Conservation (phyloP, 1,140 invertebrate genomes). For the Eriosoma lanigerum region DNA sequence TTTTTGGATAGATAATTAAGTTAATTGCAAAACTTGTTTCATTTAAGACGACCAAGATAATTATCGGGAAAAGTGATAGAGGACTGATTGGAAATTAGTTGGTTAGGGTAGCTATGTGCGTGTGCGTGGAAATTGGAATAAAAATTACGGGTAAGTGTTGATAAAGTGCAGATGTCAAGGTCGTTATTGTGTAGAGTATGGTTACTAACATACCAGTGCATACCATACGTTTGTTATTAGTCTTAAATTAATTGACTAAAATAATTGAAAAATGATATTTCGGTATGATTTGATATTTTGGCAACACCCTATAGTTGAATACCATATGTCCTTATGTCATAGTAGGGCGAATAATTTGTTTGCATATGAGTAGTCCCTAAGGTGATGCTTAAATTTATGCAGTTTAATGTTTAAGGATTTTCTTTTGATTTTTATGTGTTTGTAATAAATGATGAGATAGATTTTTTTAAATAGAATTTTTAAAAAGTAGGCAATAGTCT, state of each 20-base stretch:
- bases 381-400: too few relatives aligned
- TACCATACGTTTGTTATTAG: background rate
- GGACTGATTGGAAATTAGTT: background rate
- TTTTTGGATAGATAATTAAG: too few relatives aligned
- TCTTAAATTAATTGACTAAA: background rate
- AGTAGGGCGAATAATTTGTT: too few relatives aligned
- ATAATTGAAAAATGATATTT: background rate
- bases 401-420: too few relatives aligned
- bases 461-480: background rate
- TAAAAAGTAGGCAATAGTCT: background rate
- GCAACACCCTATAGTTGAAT: background rate
- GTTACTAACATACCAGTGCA: constrained; percentile 2
- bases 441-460: background rate
- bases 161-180: background rate
- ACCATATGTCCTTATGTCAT: too few relatives aligned
- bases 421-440: too few relatives aligned
- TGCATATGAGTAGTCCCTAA: too few relatives aligned
- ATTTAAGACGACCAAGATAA: too few relatives aligned
- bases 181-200: background rate
- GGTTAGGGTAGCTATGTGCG: background rate
- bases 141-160: too few relatives aligned
- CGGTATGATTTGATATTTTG: background rate
- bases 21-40: too few relatives aligned
- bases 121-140: background rate
- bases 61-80: background rate